Conservation (phyloP, 2,888 invertebrate species). For the Tetrapedia diversipes region DNA sequence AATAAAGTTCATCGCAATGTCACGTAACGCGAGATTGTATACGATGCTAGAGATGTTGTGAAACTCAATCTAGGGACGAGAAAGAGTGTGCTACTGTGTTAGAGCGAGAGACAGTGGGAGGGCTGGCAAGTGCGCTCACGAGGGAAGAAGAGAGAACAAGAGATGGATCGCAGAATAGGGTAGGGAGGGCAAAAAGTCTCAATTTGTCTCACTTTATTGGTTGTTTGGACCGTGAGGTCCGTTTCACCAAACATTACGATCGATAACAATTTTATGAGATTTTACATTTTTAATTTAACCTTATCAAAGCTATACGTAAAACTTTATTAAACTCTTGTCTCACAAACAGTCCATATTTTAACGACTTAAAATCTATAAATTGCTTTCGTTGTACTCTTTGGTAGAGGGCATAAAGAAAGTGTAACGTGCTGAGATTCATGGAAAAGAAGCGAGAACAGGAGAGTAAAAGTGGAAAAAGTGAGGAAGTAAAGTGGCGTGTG, state of each 20-base stretch:
- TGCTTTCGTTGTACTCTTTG: too few relatives aligned
- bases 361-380: too few relatives aligned
- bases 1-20: constrained; percentile 46
- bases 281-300: too few relatives aligned
- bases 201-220: too few relatives aligned
- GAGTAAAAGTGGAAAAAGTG: constrained; percentile 43
- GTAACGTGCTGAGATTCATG: constrained; percentile 36
- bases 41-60: constrained; percentile 67
- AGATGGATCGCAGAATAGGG: not conserved
- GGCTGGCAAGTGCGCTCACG: not conserved
- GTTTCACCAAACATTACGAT: too few relatives aligned
- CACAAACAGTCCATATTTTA: too few relatives aligned
- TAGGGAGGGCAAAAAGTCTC: too few relatives aligned
- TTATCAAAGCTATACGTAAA: too few relatives aligned
- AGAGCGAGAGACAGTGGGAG: not conserved
- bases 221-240: too few relatives aligned
- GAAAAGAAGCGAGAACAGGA: constrained; percentile 27
- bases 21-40: constrained; percentile 49
- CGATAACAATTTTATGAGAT: too few relatives aligned
- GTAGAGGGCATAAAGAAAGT: constrained; percentile 35
- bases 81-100: constrained; percentile 5
- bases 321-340: too few relatives aligned
- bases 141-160: constrained; percentile 4
- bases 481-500: constrained; percentile 56
- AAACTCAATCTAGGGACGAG: constrained; percentile 62